A percentile compares a stretch with the other conserved stretches of the same genome.
Evolutionary conservation across 2,113 vertebrate genomes (phyloP).

Genomic region (Leucoraja erinaceus): DNA sequence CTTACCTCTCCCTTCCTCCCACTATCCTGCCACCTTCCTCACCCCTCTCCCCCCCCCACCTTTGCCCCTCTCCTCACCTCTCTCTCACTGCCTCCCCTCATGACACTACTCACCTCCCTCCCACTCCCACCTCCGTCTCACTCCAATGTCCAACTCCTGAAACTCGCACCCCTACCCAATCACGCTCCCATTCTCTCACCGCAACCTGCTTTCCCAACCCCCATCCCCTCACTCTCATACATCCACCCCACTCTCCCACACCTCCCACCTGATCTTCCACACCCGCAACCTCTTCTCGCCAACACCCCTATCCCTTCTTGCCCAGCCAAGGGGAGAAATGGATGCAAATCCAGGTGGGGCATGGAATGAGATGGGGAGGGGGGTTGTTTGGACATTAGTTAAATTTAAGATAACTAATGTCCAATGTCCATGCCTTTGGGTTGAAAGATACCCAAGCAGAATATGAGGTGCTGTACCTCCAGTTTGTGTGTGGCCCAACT

Average conservation of each 20-base stretch:
- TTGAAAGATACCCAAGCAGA: no score
- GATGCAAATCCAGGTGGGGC: no score
- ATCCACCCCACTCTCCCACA: constrained; percentile 48
- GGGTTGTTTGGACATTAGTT: no score
- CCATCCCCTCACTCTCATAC: constrained; percentile 47
- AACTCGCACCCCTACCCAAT: background rate
- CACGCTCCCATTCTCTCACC: background rate
- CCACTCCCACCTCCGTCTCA: constrained; percentile 51
- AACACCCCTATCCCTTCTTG: no score
- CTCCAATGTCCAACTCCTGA: rapidly evolving
- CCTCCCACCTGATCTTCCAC: rapidly evolving
- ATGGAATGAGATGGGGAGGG: no score
- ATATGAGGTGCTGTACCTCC: no score
- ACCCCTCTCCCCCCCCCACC: constrained; percentile 50
- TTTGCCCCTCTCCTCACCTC: constrained; percentile 38
- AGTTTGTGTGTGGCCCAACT: no score
- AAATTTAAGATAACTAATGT: no score
- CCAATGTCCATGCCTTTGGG: no score
- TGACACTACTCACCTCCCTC: constrained; percentile 40
- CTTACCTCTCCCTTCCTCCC: no score
- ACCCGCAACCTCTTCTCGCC: background rate
- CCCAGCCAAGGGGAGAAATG: no score
- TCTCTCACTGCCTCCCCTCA: no score
- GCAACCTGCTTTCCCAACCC: background rate
- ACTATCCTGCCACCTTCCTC: constrained; percentile 45